These are phyloP conservation scores for Formica aserva DNA, from an alignment of 2,888 invertebrate genomes.

Conservation along the genomic window DNA sequence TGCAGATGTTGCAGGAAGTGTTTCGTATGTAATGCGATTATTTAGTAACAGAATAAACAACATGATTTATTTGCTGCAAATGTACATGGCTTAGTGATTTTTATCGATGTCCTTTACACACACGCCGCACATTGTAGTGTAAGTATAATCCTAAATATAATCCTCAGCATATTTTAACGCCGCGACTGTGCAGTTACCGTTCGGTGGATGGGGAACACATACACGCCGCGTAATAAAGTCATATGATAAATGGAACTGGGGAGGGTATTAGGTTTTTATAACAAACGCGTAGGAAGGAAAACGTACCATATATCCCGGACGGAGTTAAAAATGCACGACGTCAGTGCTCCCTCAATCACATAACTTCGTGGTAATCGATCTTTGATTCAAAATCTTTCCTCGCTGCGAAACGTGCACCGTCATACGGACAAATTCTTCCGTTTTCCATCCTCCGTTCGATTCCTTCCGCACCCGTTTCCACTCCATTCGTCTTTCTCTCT, in stretches of 20 bases:
- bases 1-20: conserved; percentile 48
- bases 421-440: conserved; percentile 67
- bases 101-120: neutral
- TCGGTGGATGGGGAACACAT: neutral
- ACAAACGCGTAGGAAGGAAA: conserved; percentile 21
- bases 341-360: conserved; percentile 59
- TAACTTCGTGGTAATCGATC: conserved; percentile 74
- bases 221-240: conserved; percentile 56
- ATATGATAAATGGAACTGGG: conserved; percentile 65
- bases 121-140: neutral
- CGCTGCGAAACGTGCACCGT: conserved; percentile 65
- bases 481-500: conserved; percentile 7
- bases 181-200: neutral
- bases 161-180: conserved; percentile 10
- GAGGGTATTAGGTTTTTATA: conserved; percentile 60
- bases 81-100: neutral
- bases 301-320: conserved; percentile 3
- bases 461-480: conserved; percentile 22
- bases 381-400: conserved; percentile 76
- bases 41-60: conserved; percentile 8
- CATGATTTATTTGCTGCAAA: neutral
- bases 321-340: conserved; percentile 68
- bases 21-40: conserved; percentile 36
- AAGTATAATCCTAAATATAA: conserved; percentile 18
- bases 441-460: conserved; percentile 41